A percentile compares a stretch with the other conserved stretches of the same genome.
Evolutionary conservation across 2,888 invertebrate genomes (phyloP).

Genomic region (Syrista parreyssii): DNA sequence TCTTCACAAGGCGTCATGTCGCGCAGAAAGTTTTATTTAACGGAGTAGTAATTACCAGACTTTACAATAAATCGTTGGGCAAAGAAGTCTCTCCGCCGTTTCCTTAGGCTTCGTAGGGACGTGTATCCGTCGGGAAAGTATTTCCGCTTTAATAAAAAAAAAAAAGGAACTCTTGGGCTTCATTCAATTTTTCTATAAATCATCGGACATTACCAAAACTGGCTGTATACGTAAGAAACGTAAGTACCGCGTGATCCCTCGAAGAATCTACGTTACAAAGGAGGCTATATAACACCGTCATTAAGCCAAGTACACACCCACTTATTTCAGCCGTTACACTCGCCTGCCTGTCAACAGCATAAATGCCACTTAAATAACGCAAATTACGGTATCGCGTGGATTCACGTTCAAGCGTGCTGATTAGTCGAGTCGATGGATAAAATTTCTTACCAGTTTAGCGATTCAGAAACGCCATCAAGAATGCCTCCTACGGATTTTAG

Average conservation of each 20-base stretch:
- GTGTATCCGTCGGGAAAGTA: not conserved
- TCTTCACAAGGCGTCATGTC: constrained; percentile 37
- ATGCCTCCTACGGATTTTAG: not conserved
- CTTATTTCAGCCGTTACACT: not conserved
- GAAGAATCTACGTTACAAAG: not conserved
- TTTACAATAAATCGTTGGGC: constrained; percentile 39
- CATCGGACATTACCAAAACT: not conserved
- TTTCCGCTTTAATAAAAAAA: not conserved
- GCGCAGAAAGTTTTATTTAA: constrained; percentile 42
- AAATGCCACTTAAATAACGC: constrained; percentile 1
- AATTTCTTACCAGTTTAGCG: not conserved
- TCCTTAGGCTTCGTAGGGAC: not conserved
- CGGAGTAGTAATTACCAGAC: constrained; percentile 51
- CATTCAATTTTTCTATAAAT: not conserved
- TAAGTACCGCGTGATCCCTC: not conserved
- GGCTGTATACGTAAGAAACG: not conserved
- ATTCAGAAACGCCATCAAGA: not conserved
- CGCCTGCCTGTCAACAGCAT: not conserved
- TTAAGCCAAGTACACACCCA: not conserved
- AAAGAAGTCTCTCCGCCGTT: not conserved
- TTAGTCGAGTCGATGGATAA: not conserved
- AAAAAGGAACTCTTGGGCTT: not conserved
- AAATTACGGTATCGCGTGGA: constrained; percentile 2
- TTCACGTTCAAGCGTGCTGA: not conserved
- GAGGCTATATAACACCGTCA: not conserved